Evolutionary conservation across 2,113 vertebrate species (phyloP).

Genomic region (Gymnobelideus leadbeateri): DNA sequence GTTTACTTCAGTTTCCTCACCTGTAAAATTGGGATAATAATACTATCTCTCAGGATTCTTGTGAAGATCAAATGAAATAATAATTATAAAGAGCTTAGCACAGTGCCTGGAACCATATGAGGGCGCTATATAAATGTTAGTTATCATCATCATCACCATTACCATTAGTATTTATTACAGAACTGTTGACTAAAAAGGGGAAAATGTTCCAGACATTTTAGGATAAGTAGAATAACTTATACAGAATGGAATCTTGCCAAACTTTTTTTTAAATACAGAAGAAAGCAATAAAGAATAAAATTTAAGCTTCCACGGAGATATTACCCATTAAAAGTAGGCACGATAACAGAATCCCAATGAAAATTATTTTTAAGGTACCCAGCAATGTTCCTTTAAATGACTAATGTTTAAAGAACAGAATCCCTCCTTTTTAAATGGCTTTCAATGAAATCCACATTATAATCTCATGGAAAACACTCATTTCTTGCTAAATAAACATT

Average conservation of each 20-base stretch:
- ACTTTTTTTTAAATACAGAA: conserved; percentile 58
- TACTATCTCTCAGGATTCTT: background rate
- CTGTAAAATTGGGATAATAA: background rate
- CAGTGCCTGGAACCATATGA: background rate
- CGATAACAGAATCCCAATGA: conserved; percentile 57
- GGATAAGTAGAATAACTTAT: conserved; percentile 68
- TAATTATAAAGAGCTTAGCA: background rate
- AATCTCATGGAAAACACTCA: conserved; percentile 81
- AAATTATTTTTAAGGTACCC: conserved; percentile 74
- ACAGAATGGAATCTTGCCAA: conserved; percentile 66
- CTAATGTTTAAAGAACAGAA: conserved; percentile 80
- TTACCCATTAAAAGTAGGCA: conserved; percentile 64
- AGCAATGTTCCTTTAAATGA: conserved; percentile 74
- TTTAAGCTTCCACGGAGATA: conserved; percentile 63
- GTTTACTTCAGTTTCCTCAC: background rate
- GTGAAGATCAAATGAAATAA: background rate
- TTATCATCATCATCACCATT: background rate
- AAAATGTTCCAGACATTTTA: conserved; percentile 32
- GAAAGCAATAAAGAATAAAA: conserved; percentile 57
- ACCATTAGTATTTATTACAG: background rate
- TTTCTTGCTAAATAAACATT: conserved; percentile 82
- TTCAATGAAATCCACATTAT: conserved; percentile 69
- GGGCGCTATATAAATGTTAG: background rate
- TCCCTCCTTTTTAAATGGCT: conserved; percentile 72
- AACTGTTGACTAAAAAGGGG: background rate